Conservation (phyloP, 1,140 invertebrate species). For the Diploscapter pachys region DNA sequence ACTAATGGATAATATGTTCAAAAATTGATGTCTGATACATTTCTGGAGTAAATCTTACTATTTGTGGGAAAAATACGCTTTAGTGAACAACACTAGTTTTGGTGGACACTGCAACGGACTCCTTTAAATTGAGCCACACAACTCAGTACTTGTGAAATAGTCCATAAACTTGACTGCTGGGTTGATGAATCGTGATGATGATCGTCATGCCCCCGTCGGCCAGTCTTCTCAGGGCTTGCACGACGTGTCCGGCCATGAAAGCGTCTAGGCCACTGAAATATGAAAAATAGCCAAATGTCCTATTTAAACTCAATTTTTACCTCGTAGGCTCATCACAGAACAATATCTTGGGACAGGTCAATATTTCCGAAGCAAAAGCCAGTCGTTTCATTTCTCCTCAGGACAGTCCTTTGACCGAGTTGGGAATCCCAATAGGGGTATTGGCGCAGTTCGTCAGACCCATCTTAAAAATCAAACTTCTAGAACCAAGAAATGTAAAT, state of each 20-base stretch:
- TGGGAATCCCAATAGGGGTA: conserved; percentile 80
- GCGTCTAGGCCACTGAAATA: conserved; percentile 76
- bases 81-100: no score
- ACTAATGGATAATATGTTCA: background rate
- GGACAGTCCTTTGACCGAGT: conserved; percentile 79
- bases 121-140: conserved; percentile 7
- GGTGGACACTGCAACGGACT: no score
- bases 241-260: conserved; percentile 71
- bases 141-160: conserved; percentile 75
- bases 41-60: background rate
- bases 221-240: conserved; percentile 18
- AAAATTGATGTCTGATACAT: background rate
- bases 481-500: conserved; percentile 7
- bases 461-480: conserved; percentile 73
- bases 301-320: no score
- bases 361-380: conserved; percentile 87
- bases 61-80: background rate
- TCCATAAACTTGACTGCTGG: conserved; percentile 84
- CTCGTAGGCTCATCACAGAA: conserved; percentile 92
- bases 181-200: conserved; percentile 90
- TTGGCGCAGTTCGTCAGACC: conserved; percentile 67
- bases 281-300: no score
- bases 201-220: conserved; percentile 75
- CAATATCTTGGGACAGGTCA: conserved; percentile 88
- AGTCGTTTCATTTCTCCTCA: conserved; percentile 90